Percentiles rank a stretch among this genome's conserved stretches.
These are phyloP conservation scores for Corydoras sp. DNA, from an alignment of 2,113 vertebrate genomes.

Conservation along the genomic window DNA sequence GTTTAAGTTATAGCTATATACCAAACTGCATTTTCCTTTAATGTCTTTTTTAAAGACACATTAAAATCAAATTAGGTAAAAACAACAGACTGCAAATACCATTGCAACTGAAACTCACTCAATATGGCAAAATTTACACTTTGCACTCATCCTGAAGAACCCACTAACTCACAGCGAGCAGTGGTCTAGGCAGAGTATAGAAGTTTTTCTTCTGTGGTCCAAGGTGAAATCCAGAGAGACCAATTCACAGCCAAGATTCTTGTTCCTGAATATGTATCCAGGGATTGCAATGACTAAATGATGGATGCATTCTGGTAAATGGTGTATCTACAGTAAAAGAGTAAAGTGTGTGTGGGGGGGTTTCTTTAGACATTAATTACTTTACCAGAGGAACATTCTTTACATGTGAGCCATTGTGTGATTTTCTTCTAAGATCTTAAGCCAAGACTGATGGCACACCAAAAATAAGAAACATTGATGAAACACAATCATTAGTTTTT, in stretches of 20 bases:
- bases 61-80: too few species aligned
- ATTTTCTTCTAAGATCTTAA: slow-evolving; percentile 11
- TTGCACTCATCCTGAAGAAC: too few species aligned
- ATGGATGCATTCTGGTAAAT: slow-evolving; percentile 37
- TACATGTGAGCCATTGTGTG: not conserved
- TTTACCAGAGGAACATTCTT: slow-evolving; percentile 33
- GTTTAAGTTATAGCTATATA: too few species aligned
- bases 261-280: slow-evolving; percentile 20
- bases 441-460: too few species aligned
- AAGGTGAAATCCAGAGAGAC: slow-evolving; percentile 28
- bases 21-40: too few species aligned
- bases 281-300: slow-evolving; percentile 29
- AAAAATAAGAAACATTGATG: too few species aligned
- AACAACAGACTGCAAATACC: too few species aligned
- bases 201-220: slow-evolving; percentile 33
- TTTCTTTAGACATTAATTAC: slow-evolving; percentile 30
- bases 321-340: slow-evolving; percentile 18
- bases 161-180: too few species aligned
- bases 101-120: too few species aligned
- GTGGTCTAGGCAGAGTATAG: not conserved
- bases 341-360: slow-evolving; percentile 4
- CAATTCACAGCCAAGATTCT: not conserved
- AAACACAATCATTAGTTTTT: too few species aligned
- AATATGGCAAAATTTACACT: too few species aligned
- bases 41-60: too few species aligned